Conservation (phyloP, 64 coral and sea anemone genomes). For the Orbicella faveolata region DNA sequence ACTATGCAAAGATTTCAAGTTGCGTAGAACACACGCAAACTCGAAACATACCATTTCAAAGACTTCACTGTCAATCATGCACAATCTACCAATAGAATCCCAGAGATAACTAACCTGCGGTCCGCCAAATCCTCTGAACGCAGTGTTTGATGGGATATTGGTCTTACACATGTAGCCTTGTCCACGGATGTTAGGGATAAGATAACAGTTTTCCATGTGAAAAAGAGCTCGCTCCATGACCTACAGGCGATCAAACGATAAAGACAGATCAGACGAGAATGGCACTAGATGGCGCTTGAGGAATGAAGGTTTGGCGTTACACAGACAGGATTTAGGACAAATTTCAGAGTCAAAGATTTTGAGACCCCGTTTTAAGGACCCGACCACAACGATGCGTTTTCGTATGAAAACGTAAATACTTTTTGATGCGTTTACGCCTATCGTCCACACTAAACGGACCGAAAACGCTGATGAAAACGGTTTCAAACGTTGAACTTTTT, state of each 20-base stretch:
- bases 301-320: too few relatives aligned
- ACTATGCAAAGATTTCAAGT: neutral
- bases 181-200: conserved; percentile 64
- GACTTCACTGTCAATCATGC: neutral
- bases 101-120: conserved; percentile 40
- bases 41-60: neutral
- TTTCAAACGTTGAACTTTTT: too few relatives aligned
- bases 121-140: conserved; percentile 88
- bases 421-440: too few relatives aligned
- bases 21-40: neutral
- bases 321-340: too few relatives aligned
- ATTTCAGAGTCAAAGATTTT: too few relatives aligned
- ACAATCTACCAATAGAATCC: neutral
- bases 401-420: too few relatives aligned
- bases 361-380: too few relatives aligned
- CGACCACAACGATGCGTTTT: too few relatives aligned
- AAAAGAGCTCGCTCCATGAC: conserved; percentile 71
- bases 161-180: conserved; percentile 72
- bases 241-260: conserved; percentile 16
- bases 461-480: too few relatives aligned
- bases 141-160: conserved; percentile 77
- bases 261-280: too few relatives aligned
- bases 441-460: too few relatives aligned
- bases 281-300: too few relatives aligned
- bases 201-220: conserved; percentile 74